Percentiles rank a stretch among this genome's conserved stretches.
These are phyloP conservation scores for Xylota sylvarum DNA, from an alignment of 2,888 invertebrate species.

Conservation along the genomic window DNA sequence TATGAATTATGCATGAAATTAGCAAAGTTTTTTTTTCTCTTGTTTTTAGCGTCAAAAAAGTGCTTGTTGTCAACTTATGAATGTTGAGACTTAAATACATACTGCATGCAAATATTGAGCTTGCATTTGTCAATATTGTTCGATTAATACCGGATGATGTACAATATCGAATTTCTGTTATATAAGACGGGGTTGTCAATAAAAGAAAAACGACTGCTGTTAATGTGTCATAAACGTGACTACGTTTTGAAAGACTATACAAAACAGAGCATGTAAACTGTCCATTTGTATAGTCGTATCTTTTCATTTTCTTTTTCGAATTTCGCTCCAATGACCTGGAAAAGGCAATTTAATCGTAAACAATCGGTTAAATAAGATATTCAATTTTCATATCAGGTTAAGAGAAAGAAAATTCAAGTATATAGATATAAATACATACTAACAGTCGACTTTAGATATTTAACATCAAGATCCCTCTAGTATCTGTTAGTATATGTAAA, in stretches of 20 bases:
- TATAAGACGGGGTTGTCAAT: background rate
- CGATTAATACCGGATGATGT: background rate
- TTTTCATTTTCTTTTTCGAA: background rate
- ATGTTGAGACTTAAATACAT: background rate
- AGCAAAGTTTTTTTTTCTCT: too few relatives aligned
- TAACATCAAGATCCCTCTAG: too few relatives aligned
- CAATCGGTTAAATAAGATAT: background rate
- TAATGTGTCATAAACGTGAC: background rate
- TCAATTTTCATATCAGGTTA: too few relatives aligned
- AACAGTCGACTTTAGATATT: too few relatives aligned
- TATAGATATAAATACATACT: too few relatives aligned
- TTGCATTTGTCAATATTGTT: too few relatives aligned
- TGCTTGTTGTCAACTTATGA: background rate
- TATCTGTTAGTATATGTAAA: too few relatives aligned
- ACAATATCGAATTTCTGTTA: background rate
- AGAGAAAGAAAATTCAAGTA: too few relatives aligned
- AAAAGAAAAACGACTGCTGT: background rate
- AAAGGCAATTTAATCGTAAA: background rate
- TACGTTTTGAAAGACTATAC: background rate
- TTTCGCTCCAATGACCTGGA: slow-evolving; percentile 5
- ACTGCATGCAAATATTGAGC: background rate
- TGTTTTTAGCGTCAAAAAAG: background rate
- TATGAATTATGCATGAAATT: slow-evolving; percentile 35
- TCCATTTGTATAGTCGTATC: background rate
- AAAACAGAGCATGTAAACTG: background rate